A percentile compares a stretch with the other conserved stretches of the same genome.
Conservation (phyloP, 2,888 invertebrate species). For the Agrochola lychnidis region DNA sequence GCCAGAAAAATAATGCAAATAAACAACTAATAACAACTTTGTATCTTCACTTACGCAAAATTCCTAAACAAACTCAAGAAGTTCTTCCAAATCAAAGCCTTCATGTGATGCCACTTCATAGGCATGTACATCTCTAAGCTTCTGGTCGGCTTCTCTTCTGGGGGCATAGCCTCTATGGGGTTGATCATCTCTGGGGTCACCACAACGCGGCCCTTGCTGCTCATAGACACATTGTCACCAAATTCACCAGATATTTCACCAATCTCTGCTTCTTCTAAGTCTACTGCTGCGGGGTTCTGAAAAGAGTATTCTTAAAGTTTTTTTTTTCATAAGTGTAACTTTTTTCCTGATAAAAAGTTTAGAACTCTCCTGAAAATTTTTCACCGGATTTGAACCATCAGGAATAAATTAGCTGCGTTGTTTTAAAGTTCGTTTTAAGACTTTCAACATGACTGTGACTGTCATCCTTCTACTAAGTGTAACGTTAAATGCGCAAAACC, state of each 20-base stretch:
- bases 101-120: constrained; percentile 93
- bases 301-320: background rate
- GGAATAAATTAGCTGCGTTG: no score
- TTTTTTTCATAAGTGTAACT: no score
- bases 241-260: constrained; percentile 96
- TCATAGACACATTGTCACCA: constrained; percentile 95
- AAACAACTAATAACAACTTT: no score
- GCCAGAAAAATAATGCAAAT: no score
- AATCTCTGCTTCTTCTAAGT: constrained; percentile 92
- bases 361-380: no score
- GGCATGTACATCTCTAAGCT: constrained; percentile 91
- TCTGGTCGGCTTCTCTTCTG: constrained; percentile 91
- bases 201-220: constrained; percentile 92
- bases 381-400: no score
- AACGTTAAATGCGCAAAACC: no score
- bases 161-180: constrained; percentile 92
- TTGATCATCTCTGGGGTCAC: constrained; percentile 89
- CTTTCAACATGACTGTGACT: no score
- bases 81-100: constrained; percentile 96
- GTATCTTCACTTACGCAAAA: constrained; percentile 91
- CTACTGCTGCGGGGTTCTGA: constrained; percentile 91
- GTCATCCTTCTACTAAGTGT: no score
- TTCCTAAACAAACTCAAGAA: constrained; percentile 96
- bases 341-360: no score
- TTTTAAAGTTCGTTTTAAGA: no score